Base-by-base conservation (phyloP, 2,797 vertebrate species). In the Coreius guichenoti region DNA sequence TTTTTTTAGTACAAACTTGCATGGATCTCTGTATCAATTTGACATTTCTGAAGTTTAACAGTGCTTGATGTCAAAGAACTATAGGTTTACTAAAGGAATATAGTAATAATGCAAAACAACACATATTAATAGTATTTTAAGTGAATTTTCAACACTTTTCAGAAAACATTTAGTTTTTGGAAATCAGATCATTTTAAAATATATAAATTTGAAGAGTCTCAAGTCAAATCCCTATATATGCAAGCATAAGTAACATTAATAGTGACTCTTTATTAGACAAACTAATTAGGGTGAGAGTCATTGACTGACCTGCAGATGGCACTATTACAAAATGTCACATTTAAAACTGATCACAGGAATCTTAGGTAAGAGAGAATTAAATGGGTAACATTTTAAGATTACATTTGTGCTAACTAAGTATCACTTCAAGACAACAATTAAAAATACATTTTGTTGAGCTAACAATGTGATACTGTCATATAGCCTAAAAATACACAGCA, bases 251-350 rank as follows among this genome's bases (percentile, higher is more conserved):
- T 31, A 33, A 56, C 29, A 17, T 29, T 26, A 29, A 47, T 2
- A 13, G n/a, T 13, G 4, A 47, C 17, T 16, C 2, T 14, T 56
- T 39, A 39, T 7, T 58, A 58, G 13, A 77, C 4, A 49, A 78
- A 21, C n/a, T 49, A 49, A 45, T 45, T 4, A 47, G 33, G 14
- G 33, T 45, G 5, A 76, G 43, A 5, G n/a, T 45, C 3, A 8
- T 23, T n/a, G 61, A 54, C 2, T 83, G 56, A 78, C 43, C 81
- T 83, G 68, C 54, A 87, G 81, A 49, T 75, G 86, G 76, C 86
- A 84, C 76, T 82, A 80, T 74, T 58, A 87, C 47, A 56, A 83
- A 87, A 83, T 74, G 26, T 29, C 68, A 65, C 51, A 73, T 11
- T 36, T 70, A 23, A 73, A 58, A 70, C 47, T 31, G 3, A 21